These are phyloP conservation scores for Tenthredo mesomela DNA, from an alignment of 2,888 invertebrate genomes.

Conservation along the genomic window DNA sequence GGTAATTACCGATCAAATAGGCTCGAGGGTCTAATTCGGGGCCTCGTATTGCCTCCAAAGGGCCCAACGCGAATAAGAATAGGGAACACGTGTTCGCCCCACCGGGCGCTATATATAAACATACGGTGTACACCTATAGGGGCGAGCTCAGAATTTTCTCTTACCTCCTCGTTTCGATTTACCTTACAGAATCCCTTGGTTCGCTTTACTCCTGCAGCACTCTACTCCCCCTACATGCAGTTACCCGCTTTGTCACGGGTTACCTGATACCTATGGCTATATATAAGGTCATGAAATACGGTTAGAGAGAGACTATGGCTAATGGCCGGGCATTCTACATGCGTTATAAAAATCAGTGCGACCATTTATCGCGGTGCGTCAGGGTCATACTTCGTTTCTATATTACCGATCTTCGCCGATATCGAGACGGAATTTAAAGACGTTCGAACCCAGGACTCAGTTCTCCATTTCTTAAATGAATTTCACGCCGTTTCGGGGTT, in stretches of 20 bases:
- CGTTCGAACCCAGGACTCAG: neutral
- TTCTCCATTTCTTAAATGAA: neutral
- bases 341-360: neutral
- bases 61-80: constrained; percentile 48
- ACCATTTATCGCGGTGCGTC: neutral
- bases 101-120: constrained; percentile 37
- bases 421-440: neutral
- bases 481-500: neutral
- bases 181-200: constrained; percentile 31
- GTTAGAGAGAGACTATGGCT: neutral
- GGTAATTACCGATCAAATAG: constrained; percentile 31
- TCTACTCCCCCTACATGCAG: neutral
- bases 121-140: constrained; percentile 49
- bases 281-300: neutral
- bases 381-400: neutral
- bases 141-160: constrained; percentile 10
- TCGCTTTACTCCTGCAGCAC: neutral
- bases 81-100: constrained; percentile 51
- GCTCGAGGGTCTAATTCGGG: neutral
- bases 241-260: constrained; percentile 43
- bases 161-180: constrained; percentile 2
- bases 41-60: neutral
- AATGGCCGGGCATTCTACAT: neutral
- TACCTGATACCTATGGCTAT: constrained; percentile 10
- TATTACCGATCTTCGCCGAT: neutral